Evolutionary conservation across 2,797 vertebrate species (phyloP), one percentile per base, ranked within the genome.

Genomic region (Onychomys leucogaster): DNA sequence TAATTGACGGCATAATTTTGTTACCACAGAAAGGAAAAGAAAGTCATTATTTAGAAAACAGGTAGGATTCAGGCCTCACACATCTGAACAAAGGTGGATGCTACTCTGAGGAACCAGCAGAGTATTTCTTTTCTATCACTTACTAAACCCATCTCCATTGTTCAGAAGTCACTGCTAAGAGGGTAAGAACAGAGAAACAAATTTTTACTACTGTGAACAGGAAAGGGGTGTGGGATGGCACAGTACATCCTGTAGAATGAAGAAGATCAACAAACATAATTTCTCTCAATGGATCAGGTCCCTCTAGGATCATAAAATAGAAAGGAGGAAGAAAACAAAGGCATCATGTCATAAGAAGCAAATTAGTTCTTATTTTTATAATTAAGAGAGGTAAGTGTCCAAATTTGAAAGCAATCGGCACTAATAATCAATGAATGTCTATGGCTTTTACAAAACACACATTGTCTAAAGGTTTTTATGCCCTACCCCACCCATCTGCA

Each of bases 301-400:
- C 49, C 52, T 87, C 52, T 65, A 32, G 52, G 52, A n/a, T 59
- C 81, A 92, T 61, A 93, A 95, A 84, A 84, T 6, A 55, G 1
- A 87, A 73, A 21, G 19, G 4, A 61, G n/a, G 27, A 29, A 32
- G 27, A 76, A 95, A 71, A 78, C 37, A 94, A 89, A 69, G 9
- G 17, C 52, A 80, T 43, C 23, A 6, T 67, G 14, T 75, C 25
- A 83, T 16, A 91, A 46, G 37, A 49, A 95, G 11, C 25, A 89
- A 88, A 96, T 7, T 55, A 10, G 67, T 29, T 77, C 89, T 93
- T 80, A 89, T 59, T 80, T 89, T 57, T 84, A 90, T 91, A 82
- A 92, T 10, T 89, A 71, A 90, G 43, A 95, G 71, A 92, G 7
- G 10, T 52, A 55, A 52, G 27, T 73, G 27, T 49, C 19, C 61